Conservation (phyloP, 2,113 vertebrate genomes). For the Sapayoa aenigma region DNA sequence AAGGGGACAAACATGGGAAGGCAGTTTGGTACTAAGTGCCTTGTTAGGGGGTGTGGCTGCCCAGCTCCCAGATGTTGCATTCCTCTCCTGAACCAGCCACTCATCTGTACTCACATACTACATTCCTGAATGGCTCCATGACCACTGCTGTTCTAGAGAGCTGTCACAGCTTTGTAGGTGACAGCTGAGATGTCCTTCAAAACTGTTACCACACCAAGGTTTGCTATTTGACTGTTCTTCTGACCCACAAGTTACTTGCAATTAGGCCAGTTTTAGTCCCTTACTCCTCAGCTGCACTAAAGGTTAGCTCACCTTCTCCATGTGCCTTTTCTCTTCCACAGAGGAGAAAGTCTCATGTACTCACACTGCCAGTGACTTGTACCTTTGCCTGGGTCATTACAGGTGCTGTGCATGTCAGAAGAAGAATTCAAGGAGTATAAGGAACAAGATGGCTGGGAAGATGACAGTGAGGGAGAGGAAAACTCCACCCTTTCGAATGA, state of each 20-base stretch:
- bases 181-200: background rate
- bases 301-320: background rate
- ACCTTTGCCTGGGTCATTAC: background rate
- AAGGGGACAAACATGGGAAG: background rate
- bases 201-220: background rate
- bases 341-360: background rate
- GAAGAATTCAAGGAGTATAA: conserved; percentile 84
- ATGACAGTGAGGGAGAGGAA: conserved; percentile 71
- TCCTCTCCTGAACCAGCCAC: background rate
- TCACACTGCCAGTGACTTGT: background rate
- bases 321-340: fast-evolving
- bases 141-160: background rate
- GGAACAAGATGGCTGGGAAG: conserved; percentile 83
- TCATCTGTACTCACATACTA: fast-evolving
- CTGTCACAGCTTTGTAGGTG: background rate
- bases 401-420: conserved; percentile 88
- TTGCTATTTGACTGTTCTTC: background rate
- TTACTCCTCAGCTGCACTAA: no score
- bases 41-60: background rate
- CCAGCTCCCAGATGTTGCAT: background rate
- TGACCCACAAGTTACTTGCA: background rate
- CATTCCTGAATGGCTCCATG: background rate
- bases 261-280: background rate
- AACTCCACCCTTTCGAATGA: conserved; percentile 72
- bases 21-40: no score